Conservation (phyloP, 2,113 vertebrate genomes). For the Marmota flaviventris region DNA sequence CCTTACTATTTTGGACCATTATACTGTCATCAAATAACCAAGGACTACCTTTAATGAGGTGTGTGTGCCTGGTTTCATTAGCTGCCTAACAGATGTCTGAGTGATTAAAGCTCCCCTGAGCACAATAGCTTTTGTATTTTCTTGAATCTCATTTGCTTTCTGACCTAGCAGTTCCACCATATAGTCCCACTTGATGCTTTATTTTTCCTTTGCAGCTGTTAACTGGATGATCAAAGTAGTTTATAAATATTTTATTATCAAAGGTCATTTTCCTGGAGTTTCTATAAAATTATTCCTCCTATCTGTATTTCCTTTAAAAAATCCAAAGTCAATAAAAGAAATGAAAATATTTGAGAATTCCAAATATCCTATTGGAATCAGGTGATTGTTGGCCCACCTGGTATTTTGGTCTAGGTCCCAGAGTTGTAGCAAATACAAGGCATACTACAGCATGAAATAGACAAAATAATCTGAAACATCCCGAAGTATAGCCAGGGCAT, state of each 20-base stretch:
- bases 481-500: neutral
- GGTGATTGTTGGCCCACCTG: neutral
- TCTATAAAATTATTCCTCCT: neutral
- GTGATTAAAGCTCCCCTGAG: constrained; percentile 31
- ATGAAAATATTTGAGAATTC: constrained; percentile 46
- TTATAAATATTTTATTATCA: constrained; percentile 33
- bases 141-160: constrained; percentile 1
- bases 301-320: constrained; percentile 10
- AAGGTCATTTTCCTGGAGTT: constrained; percentile 3
- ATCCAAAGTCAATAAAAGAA: neutral
- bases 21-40: neutral
- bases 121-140: neutral
- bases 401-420: constrained; percentile 8
- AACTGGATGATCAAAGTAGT: constrained; percentile 1
- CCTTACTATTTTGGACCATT: neutral
- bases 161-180: neutral
- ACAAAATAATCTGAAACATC: constrained; percentile 23
- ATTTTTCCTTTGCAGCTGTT: constrained; percentile 42
- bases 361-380: neutral
- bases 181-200: neutral
- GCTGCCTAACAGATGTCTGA: neutral
- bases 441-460: neutral
- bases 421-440: neutral
- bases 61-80: neutral
- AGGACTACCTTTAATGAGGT: constrained; percentile 31